These are phyloP conservation scores for Junco hyemalis DNA, from an alignment of 2,113 vertebrate genomes.

Conservation along the genomic window DNA sequence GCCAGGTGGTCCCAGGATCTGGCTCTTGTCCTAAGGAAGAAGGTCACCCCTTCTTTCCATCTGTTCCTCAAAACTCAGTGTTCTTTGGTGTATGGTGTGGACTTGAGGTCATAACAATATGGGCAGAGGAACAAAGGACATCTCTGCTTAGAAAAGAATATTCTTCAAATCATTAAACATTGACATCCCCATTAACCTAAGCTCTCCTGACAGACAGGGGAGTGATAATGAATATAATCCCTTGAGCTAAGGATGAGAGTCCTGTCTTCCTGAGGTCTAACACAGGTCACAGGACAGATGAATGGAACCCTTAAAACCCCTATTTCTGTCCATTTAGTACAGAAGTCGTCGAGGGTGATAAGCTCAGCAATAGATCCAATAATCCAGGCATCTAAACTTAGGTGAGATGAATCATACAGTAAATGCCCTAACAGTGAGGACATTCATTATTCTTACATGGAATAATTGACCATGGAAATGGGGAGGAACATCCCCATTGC, in stretches of 20 bases:
- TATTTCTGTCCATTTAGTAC: not conserved
- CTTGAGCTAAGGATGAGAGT: not conserved
- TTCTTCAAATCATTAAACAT: not conserved
- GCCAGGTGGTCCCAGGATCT: not conserved
- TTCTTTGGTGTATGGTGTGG: not conserved
- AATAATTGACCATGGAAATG: not conserved
- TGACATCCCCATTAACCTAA: slow-evolving; percentile 35
- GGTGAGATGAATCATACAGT: slow-evolving; percentile 14
- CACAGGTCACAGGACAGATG: not conserved
- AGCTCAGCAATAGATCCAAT: not conserved
- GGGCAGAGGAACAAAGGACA: slow-evolving; percentile 16
- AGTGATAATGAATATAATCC: slow-evolving; percentile 22
- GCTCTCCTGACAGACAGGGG: not conserved
- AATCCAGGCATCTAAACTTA: slow-evolving; percentile 21
- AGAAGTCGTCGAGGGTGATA: not conserved
- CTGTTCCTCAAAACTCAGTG: not conserved
- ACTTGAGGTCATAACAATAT: not conserved
- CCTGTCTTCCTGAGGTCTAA: not conserved
- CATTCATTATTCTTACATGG: not conserved
- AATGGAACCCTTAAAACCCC: slow-evolving; percentile 10
- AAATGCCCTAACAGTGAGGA: not conserved
- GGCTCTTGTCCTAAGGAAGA: not conserved
- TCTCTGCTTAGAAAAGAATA: not conserved
- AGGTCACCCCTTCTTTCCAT: not conserved
- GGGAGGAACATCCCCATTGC: not conserved